Percentiles rank a stretch among this genome's conserved stretches.
Conservation (phyloP, 1,140 invertebrate genomes). For the Carposina sasakii region DNA sequence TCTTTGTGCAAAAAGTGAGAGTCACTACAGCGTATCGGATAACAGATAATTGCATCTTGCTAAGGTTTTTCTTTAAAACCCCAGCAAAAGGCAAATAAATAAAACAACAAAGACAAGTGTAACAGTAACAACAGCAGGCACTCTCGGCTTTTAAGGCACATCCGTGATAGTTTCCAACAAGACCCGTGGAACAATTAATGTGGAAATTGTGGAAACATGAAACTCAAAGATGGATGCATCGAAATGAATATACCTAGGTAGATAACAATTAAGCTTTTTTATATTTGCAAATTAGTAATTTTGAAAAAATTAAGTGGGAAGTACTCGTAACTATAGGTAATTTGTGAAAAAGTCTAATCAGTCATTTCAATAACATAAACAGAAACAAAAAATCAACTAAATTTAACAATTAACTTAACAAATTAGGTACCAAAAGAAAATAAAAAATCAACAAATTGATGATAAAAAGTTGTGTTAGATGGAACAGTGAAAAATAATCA, state of each 20-base stretch:
- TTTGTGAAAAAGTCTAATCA: slow-evolving; percentile 1
- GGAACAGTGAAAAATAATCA: too few species aligned
- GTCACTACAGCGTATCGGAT: too few species aligned
- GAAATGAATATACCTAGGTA: too few species aligned
- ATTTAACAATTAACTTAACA: slow-evolving; percentile 4
- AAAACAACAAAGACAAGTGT: slow-evolving; percentile 31
- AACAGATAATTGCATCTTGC: slow-evolving; percentile 31
- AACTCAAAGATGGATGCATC: too few species aligned
- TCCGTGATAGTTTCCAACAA: slow-evolving; percentile 32
- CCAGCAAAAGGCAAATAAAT: slow-evolving; percentile 38
- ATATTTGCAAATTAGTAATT: too few species aligned
- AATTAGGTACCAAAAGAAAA: slow-evolving; percentile 11
- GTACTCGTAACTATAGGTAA: too few species aligned
- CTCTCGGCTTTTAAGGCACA: slow-evolving; percentile 53
- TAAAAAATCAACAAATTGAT: slow-evolving; percentile 27
- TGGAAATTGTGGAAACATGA: too few species aligned
- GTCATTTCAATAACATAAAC: background rate
- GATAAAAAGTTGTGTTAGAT: too few species aligned
- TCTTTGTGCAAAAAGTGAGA: too few species aligned
- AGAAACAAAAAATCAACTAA: slow-evolving; percentile 17
- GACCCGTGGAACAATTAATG: too few species aligned
- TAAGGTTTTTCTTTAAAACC: slow-evolving; percentile 38
- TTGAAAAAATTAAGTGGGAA: too few species aligned
- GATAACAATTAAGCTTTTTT: too few species aligned
- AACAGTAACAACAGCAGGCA: slow-evolving; percentile 43